Conservation (phyloP, 2,797 vertebrate species). For the Astyanax mexicanus region DNA sequence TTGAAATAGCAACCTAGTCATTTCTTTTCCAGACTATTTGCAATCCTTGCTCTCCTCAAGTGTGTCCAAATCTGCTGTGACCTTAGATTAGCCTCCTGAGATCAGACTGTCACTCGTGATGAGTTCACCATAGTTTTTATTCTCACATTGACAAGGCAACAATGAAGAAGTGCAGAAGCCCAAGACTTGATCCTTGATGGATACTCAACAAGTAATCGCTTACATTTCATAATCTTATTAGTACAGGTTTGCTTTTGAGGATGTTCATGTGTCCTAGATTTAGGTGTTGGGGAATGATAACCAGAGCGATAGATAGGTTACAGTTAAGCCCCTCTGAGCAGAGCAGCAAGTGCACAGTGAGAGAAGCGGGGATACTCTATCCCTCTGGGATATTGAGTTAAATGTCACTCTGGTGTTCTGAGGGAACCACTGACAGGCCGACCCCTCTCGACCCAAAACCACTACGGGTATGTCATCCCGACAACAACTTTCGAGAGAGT, state of each 20-base stretch:
- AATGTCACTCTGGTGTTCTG: conserved; percentile 73
- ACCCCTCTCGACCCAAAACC: conserved; percentile 74
- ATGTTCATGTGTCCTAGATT: background rate
- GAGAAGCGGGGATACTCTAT: conserved; percentile 59
- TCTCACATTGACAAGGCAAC: background rate
- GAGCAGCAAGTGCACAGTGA: conserved; percentile 11
- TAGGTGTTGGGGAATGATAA: background rate
- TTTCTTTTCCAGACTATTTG: background rate
- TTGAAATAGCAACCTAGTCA: background rate
- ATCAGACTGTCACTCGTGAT: background rate
- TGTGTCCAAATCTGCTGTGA: background rate
- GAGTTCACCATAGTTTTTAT: background rate
- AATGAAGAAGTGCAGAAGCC: background rate
- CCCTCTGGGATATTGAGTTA: conserved; percentile 83
- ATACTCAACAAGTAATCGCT: background rate
- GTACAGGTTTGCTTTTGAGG: conserved; percentile 10
- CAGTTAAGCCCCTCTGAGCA: conserved; percentile 34
- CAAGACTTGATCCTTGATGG: background rate
- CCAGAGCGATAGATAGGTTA: conserved; percentile 29
- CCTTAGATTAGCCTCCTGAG: background rate
- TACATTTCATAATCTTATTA: background rate
- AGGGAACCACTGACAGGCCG: conserved; percentile 73
- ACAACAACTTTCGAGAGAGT: conserved; percentile 75
- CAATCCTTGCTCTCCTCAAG: background rate
- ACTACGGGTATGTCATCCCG: conserved; percentile 71